Evolutionary conservation across 2,888 invertebrate species (phyloP), one percentile per base, ranked within the genome.

Genomic region (Catonia carolina): DNA sequence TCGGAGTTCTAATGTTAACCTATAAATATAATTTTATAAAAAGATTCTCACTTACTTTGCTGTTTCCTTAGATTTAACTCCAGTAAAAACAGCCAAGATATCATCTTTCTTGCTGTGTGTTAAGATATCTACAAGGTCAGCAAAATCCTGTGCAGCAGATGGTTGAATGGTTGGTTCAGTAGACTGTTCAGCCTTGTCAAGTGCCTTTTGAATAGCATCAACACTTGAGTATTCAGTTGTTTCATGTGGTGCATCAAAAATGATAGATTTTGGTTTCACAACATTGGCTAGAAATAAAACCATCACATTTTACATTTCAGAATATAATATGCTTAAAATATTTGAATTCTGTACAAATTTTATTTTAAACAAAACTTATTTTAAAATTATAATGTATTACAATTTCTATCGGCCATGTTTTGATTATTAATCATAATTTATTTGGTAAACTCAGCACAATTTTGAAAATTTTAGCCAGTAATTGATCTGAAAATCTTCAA

Each of bases 181-280:
- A 17, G 53, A 53, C 48, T 55, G 56, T 10, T 59, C 61, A 39
- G 54, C 62, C 39, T 59, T 58, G 39, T 58, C 54, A 18, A 62
- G 53, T 2, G 61, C 59, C 18, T 56, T 53, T 14, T 80, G 71
- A 0, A 86, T 77, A 1, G 75, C 72, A 15, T 80, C 78, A 2
- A 77, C 72, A 69, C 79, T 83, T 64, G 77, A 76, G 33, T 73
- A 70, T 58, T 65, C 74, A 1, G 67, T 71, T 14, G 66, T 72
- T 23, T 71, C 73, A 63, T 85, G 83, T 0, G 86, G 84, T 58
- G 79, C 79, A 65, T 88, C 86, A 69, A 87, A 90, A 61, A 89
- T 81, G 53, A 89, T 77, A 0, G 85, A 81, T 53, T 77, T 77
- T 1, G 76, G 70, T 5, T 58, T 65, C 56, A 67, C 67, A 0